A percentile compares a stretch with the other conserved stretches of the same genome.
phyloP scores from a whole-genome alignment of 2,888 invertebrate species.

The Caenorhabditis japonica region DNA sequence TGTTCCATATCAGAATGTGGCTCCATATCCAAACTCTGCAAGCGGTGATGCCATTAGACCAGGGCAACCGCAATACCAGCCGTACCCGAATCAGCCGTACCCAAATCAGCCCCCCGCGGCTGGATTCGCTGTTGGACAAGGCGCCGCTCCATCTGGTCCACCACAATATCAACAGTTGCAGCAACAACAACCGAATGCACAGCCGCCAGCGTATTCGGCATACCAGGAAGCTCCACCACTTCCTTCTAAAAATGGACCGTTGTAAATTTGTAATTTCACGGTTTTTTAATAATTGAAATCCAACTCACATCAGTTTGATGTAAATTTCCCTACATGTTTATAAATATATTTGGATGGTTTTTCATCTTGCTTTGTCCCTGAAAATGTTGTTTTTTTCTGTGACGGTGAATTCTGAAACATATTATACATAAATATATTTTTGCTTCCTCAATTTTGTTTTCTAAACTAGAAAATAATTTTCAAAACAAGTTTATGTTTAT shows the following conservation, averaged over 20 bases:
- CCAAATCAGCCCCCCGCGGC: conserved; percentile 26
- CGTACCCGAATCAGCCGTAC: conserved; percentile 4
- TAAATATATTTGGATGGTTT: too few species aligned
- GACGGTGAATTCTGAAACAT: too few species aligned
- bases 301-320: too few species aligned
- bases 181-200: conserved; percentile 25
- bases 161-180: conserved; percentile 5
- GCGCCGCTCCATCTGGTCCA: conserved; percentile 30
- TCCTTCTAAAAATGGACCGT: conserved; percentile 50
- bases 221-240: conserved; percentile 56
- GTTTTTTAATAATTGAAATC: too few species aligned
- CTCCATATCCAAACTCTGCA: conserved; percentile 8
- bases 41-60: not conserved
- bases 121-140: conserved; percentile 36
- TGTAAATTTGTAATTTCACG: conserved; percentile 9
- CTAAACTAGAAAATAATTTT: too few species aligned
- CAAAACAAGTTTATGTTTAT: too few species aligned
- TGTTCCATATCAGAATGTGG: conserved; percentile 21
- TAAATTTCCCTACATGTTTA: too few species aligned
- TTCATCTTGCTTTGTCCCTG: too few species aligned
- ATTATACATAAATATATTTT: too few species aligned
- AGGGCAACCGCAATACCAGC: conserved; percentile 10
- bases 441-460: too few species aligned
- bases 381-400: too few species aligned
- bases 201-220: conserved; percentile 44